Conservation (phyloP, 1,140 invertebrate genomes). For the Hyphantria cunea region DNA sequence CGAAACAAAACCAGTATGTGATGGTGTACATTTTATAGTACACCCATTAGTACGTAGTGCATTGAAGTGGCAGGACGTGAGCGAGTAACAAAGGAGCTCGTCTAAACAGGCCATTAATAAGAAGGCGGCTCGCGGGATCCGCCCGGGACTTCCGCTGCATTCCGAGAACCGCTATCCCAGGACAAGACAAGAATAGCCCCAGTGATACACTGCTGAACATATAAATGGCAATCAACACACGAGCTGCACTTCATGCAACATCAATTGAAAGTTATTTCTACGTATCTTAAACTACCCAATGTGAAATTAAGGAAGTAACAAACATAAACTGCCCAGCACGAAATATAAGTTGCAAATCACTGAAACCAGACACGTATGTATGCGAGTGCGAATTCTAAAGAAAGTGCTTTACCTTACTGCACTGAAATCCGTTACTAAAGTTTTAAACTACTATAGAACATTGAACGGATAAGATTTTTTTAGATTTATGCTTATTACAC, state of each 20-base stretch:
- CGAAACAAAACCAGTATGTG: slow-evolving; percentile 35
- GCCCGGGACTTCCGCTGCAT: slow-evolving; percentile 68
- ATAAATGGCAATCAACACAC: slow-evolving; percentile 48
- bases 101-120: slow-evolving; percentile 79
- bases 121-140: slow-evolving; percentile 62
- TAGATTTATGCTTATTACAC: no score
- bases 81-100: slow-evolving; percentile 74
- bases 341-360: no score
- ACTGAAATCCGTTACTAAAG: no score
- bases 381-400: no score
- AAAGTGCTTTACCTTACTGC: no score
- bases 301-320: background rate
- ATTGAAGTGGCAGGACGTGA: slow-evolving; percentile 66
- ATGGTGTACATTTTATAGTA: slow-evolving; percentile 33
- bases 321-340: background rate
- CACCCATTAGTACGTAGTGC: slow-evolving; percentile 32
- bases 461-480: no score
- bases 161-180: slow-evolving; percentile 65
- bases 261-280: slow-evolving; percentile 9
- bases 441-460: no score
- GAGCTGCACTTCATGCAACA: slow-evolving; percentile 14
- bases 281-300: slow-evolving; percentile 3
- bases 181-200: slow-evolving; percentile 75
- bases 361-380: no score
- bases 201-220: slow-evolving; percentile 43